A percentile compares a stretch with the other conserved stretches of the same genome.
Evolutionary conservation across 2,888 invertebrate species (phyloP).

Genomic region (Mechanitis messenoides): DNA sequence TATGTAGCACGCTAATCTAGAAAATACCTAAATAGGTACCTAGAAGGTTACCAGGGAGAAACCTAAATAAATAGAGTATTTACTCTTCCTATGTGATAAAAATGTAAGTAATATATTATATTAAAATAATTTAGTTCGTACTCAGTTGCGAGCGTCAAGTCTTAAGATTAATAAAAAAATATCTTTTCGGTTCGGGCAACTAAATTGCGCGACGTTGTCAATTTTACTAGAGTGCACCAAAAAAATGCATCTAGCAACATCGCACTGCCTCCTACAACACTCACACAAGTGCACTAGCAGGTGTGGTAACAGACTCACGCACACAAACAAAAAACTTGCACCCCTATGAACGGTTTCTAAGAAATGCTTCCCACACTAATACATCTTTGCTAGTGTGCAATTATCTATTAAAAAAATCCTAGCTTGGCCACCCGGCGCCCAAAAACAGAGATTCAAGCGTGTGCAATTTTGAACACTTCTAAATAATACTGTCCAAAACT

Average conservation of each 20-base stretch:
- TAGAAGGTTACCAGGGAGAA: too few species aligned
- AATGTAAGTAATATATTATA: neutral
- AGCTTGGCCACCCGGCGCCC: conserved; percentile 42
- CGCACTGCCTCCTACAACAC: conserved; percentile 45
- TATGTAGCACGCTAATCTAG: too few species aligned
- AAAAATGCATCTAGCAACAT: conserved; percentile 66
- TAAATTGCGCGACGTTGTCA: conserved; percentile 70
- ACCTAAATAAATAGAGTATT: too few species aligned
- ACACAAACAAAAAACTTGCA: conserved; percentile 29
- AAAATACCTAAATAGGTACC: too few species aligned
- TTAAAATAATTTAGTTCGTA: too few species aligned
- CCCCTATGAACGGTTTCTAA: conserved; percentile 31
- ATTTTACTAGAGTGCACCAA: conserved; percentile 57
- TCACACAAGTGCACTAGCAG: conserved; percentile 28
- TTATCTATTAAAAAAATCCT: conserved; percentile 47
- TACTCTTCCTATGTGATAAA: neutral
- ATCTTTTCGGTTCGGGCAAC: conserved; percentile 30
- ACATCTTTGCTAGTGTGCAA: conserved; percentile 33
- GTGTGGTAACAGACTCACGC: conserved; percentile 24
- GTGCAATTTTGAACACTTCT: conserved; percentile 26
- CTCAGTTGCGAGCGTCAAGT: too few species aligned
- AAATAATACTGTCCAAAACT: neutral
- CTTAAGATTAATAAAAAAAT: neutral
- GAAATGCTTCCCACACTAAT: conserved; percentile 32
- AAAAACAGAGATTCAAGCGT: conserved; percentile 37